Percentiles rank a stretch among this genome's conserved stretches.
Evolutionary conservation across 1,140 invertebrate genomes (phyloP).

Genomic region (Drosophila parvula): DNA sequence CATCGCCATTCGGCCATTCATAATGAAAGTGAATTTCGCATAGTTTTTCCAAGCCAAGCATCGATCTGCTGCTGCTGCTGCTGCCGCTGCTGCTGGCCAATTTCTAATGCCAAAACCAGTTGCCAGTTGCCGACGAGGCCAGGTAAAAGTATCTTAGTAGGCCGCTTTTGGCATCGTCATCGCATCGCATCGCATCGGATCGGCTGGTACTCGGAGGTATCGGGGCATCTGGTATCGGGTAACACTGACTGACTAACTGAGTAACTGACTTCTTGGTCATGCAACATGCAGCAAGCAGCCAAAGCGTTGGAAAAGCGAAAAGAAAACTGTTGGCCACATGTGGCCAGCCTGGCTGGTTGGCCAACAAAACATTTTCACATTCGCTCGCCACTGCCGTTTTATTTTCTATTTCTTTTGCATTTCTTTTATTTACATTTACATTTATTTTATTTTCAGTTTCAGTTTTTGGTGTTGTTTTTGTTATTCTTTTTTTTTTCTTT

Average conservation of each 20-base stretch:
- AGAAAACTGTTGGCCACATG: conserved; percentile 61
- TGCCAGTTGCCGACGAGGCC: conserved; percentile 38
- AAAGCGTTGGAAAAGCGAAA: conserved; percentile 62
- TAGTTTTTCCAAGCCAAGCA: conserved; percentile 61
- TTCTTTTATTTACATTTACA: conserved; percentile 33
- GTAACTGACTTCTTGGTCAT: conserved; percentile 74
- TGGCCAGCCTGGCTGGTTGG: conserved; percentile 19
- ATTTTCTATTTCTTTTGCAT: conserved; percentile 31
- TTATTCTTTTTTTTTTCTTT: conserved; percentile 29
- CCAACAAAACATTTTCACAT: conserved; percentile 42
- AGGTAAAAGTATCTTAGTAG: conserved; percentile 67
- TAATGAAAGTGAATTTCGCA: conserved; percentile 82
- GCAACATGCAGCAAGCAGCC: conserved; percentile 53
- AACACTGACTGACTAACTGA: conserved; percentile 64
- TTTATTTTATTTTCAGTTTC: conserved; percentile 18
- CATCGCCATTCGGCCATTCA: conserved; percentile 70
- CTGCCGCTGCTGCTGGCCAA: conserved; percentile 41
- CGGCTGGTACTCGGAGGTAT: no score
- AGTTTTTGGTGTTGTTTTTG: neutral
- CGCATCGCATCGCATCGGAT: conserved; percentile 22
- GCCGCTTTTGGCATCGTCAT: conserved; percentile 76
- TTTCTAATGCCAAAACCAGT: conserved; percentile 81
- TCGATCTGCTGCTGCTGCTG: conserved; percentile 26
- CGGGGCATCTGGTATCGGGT: conserved; percentile 35
- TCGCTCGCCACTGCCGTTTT: conserved; percentile 30